These are phyloP conservation scores for Rhopalosiphum nymphaeae DNA, from an alignment of 2,888 invertebrate genomes.

Conservation along the genomic window DNA sequence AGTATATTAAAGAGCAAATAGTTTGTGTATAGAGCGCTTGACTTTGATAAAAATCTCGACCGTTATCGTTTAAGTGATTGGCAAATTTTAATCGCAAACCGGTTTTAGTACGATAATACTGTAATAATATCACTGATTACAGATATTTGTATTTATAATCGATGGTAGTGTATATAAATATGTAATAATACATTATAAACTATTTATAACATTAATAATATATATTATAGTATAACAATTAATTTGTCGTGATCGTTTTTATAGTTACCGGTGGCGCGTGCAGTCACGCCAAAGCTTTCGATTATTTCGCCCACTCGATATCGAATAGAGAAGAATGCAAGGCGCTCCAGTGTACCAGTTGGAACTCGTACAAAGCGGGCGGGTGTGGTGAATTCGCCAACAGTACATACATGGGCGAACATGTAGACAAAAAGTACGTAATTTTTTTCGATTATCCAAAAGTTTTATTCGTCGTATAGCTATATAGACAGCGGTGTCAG, in stretches of 20 bases:
- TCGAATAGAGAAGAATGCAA: not conserved
- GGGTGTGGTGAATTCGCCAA: not conserved
- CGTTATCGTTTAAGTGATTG: not conserved
- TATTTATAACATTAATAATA: not conserved
- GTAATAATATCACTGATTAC: too few relatives aligned
- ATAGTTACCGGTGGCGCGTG: conserved; percentile 46
- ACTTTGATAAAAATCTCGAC: not conserved
- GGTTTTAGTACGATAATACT: not conserved
- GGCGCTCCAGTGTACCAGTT: not conserved
- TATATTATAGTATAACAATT: not conserved
- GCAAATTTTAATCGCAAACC: not conserved
- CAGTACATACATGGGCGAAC: conserved; percentile 42
- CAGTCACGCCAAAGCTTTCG: conserved; percentile 47
- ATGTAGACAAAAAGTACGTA: conserved; percentile 36
- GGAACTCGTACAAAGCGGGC: not conserved
- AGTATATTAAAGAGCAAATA: not conserved
- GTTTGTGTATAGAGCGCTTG: not conserved
- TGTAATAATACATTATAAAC: not conserved
- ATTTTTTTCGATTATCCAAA: not conserved
- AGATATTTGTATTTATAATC: too few relatives aligned
- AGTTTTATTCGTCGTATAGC: not conserved
- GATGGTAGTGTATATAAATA: not conserved
- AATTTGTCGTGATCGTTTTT: not conserved
- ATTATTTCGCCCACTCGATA: conserved; percentile 50
- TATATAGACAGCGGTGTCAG: not conserved